phyloP scores from a whole-genome alignment of 2,113 vertebrate species.

The Equus quagga region DNA sequence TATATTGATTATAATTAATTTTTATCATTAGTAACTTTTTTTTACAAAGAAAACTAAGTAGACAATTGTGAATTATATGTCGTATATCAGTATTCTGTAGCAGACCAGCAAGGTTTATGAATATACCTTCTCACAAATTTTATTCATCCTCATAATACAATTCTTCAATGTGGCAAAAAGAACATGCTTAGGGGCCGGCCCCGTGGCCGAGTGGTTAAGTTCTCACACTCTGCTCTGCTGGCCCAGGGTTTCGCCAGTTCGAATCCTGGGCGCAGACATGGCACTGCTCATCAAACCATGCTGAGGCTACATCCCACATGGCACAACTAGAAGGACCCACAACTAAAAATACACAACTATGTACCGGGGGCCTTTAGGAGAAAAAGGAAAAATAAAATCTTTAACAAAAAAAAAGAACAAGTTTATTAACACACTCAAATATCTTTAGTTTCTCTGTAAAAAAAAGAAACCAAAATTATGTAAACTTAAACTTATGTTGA shows the following conservation, averaged over 20 bases:
- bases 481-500: not conserved
- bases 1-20: not conserved
- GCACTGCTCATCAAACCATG: no score
- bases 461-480: no score
- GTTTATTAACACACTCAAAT: not conserved
- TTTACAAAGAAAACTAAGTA: not conserved
- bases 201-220: no score
- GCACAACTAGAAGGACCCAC: no score
- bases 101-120: not conserved
- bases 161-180: not conserved
- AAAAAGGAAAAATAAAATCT: no score
- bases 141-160: not conserved
- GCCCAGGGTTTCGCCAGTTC: no score
- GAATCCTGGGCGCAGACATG: no score
- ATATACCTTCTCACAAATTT: not conserved
- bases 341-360: no score
- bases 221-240: no score
- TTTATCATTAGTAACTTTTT: not conserved
- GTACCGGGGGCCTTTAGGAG: no score
- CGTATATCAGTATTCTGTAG: not conserved
- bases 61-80: not conserved
- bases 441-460: no score
- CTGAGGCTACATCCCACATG: no score
- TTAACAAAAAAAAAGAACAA: not conserved
- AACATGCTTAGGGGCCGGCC: not conserved